phyloP scores from a whole-genome alignment of 1,140 invertebrate species.

The Triops longicaudatus region DNA sequence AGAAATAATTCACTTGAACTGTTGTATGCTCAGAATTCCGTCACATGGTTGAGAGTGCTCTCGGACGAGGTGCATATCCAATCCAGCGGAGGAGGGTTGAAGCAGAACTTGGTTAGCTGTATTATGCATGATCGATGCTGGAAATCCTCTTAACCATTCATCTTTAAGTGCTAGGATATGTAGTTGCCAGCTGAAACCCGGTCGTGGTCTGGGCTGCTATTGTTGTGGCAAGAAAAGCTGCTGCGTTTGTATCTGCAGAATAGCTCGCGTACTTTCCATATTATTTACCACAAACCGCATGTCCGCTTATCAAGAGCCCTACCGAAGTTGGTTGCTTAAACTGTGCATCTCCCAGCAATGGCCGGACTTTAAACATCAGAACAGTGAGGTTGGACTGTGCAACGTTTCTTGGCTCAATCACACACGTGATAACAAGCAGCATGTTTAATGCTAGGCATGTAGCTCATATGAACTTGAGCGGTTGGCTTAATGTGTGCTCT shows the following conservation, averaged over 20 bases:
- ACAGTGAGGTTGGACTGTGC: not conserved
- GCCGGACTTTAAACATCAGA: not conserved
- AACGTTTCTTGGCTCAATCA: not conserved
- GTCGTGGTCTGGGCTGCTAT: not conserved
- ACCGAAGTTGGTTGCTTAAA: not conserved
- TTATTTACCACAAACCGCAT: not conserved
- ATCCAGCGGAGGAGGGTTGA: not conserved
- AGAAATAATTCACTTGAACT: not conserved
- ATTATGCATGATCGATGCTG: constrained; percentile 8
- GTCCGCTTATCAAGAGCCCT: not conserved
- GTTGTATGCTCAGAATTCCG: not conserved
- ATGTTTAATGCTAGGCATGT: constrained; percentile 3
- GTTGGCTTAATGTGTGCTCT: not conserved
- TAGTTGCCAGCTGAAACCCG: not conserved
- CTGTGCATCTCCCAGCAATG: not conserved
- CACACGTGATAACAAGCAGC: not conserved
- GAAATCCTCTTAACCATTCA: constrained; percentile 4
- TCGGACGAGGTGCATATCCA: not conserved
- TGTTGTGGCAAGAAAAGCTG: not conserved
- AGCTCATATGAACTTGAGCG: not conserved
- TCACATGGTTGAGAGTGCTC: not conserved
- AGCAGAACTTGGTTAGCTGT: not conserved
- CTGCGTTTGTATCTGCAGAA: not conserved
- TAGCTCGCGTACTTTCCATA: not conserved
- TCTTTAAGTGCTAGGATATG: constrained; percentile 1